These are phyloP conservation scores for Phataginus tricuspis DNA, from an alignment of 2,797 vertebrate genomes.

Conservation along the genomic window DNA sequence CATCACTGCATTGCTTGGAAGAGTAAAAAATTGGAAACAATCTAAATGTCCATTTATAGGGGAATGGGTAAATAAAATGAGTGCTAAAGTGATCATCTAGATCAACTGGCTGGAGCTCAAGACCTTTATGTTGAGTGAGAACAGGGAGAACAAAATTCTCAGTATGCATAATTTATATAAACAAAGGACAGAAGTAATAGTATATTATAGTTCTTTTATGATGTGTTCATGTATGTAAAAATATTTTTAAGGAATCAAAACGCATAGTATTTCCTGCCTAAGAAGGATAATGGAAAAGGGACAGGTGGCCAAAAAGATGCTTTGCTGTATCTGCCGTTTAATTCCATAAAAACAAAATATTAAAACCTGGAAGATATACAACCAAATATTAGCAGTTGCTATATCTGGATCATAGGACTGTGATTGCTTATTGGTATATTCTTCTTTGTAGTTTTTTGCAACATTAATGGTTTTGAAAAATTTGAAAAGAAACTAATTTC, in stretches of 20 bases:
- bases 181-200: neutral
- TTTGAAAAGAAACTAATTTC: neutral
- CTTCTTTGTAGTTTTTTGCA: neutral
- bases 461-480: constrained; percentile 1
- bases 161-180: constrained; percentile 32
- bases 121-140: constrained; percentile 23
- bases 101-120: neutral
- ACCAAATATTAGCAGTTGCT: neutral
- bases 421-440: neutral
- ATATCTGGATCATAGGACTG: neutral
- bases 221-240: neutral
- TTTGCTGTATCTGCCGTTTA: neutral
- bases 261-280: neutral
- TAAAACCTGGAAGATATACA: neutral
- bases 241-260: neutral
- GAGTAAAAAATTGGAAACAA: neutral
- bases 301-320: neutral
- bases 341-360: constrained; percentile 1
- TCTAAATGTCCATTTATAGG: neutral
- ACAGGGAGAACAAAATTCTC: constrained; percentile 5
- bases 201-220: constrained; percentile 1
- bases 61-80: neutral
- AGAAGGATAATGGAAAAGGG: neutral
- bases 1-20: neutral
- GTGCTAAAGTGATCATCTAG: neutral